Evolutionary conservation across 2,888 invertebrate genomes (phyloP).

Genomic region (Lasioglossum oenotherae): DNA sequence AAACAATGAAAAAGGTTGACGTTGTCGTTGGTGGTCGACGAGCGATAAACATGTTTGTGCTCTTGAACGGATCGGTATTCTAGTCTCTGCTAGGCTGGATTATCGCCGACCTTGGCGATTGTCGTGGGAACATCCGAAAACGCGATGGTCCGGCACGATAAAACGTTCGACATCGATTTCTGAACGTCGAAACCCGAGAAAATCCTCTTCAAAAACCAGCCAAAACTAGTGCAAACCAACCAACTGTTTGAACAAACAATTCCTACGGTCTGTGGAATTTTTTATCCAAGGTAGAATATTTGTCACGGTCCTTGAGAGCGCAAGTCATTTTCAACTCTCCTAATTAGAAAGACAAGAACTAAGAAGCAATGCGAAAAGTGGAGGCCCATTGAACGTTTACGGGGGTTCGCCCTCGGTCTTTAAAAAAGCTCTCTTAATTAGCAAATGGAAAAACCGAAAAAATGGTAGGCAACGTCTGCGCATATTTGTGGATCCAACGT

Average conservation of each 20-base stretch:
- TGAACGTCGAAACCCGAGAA: background rate
- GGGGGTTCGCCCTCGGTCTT: too few relatives aligned
- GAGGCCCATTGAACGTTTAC: too few relatives aligned
- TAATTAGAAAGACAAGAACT: too few relatives aligned
- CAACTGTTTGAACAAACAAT: background rate
- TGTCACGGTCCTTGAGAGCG: background rate
- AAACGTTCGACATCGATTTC: background rate
- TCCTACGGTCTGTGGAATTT: background rate
- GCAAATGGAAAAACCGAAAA: background rate
- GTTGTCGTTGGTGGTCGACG: conserved; percentile 14
- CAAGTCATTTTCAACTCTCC: background rate
- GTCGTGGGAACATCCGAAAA: background rate
- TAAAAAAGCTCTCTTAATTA: background rate
- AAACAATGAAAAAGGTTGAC: conserved; percentile 3
- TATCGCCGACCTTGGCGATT: background rate
- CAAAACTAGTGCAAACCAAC: background rate
- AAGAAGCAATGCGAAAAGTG: too few relatives aligned
- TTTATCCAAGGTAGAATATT: background rate
- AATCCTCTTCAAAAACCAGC: background rate
- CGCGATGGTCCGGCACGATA: background rate
- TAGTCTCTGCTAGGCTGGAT: conserved; percentile 39
- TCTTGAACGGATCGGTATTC: conserved; percentile 18
- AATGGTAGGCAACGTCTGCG: background rate
- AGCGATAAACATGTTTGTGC: conserved; percentile 51
- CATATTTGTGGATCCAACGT: too few relatives aligned